These are phyloP conservation scores for Trilocha varians DNA, from an alignment of 2,888 invertebrate genomes.

Conservation along the genomic window DNA sequence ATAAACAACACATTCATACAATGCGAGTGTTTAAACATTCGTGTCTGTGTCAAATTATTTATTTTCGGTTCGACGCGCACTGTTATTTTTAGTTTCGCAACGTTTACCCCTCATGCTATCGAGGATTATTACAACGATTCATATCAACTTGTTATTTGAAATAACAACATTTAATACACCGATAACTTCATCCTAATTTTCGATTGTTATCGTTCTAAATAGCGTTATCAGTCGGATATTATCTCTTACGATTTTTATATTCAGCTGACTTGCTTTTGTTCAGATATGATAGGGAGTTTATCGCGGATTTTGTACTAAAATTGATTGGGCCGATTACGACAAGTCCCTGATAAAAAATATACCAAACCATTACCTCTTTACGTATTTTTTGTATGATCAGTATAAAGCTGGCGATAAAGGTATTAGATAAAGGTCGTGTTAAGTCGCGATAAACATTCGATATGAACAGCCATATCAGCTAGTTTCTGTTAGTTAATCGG, in stretches of 20 bases:
- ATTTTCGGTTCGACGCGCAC: conserved; percentile 32
- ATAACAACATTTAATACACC: conserved; percentile 35
- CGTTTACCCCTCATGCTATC: conserved; percentile 29
- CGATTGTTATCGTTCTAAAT: conserved; percentile 29
- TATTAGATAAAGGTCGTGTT: conserved; percentile 34
- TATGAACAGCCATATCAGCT: conserved; percentile 24
- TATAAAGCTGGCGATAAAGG: conserved; percentile 37
- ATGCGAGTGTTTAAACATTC: conserved; percentile 33
- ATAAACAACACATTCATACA: conserved; percentile 6
- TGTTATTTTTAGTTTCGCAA: conserved; percentile 44
- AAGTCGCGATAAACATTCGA: conserved; percentile 24
- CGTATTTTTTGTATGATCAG: conserved; percentile 44
- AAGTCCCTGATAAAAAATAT: conserved; percentile 31
- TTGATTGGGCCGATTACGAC: conserved; percentile 54
- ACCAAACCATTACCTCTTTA: conserved; percentile 18
- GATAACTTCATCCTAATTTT: conserved; percentile 32
- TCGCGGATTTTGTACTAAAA: conserved; percentile 48
- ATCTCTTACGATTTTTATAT: conserved; percentile 37
- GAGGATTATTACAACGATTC: conserved; percentile 28
- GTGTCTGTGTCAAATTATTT: conserved; percentile 34
- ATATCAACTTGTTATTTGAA: conserved; percentile 32
- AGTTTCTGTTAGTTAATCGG: conserved; percentile 29
- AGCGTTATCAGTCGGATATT: conserved; percentile 27
- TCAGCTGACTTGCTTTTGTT: conserved; percentile 39
- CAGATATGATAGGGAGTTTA: conserved; percentile 36